phyloP scores from a whole-genome alignment of 2,113 vertebrate genomes.

The Oreocharis arfaki region DNA sequence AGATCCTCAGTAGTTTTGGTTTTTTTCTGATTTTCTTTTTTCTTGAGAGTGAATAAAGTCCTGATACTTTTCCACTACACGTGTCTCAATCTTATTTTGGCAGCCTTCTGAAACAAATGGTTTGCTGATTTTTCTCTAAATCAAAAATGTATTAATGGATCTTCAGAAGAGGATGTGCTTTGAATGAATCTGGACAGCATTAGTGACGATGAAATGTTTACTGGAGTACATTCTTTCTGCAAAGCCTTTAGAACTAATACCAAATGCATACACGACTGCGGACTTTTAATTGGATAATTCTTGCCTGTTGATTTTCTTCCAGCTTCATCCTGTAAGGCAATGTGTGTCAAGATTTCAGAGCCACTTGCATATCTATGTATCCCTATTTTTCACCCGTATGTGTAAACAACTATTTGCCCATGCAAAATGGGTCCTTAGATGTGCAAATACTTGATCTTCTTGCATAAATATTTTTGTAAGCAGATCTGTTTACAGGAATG shows the following conservation, averaged over 20 bases:
- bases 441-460: conserved; percentile 29
- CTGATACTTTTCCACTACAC: neutral
- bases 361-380: neutral
- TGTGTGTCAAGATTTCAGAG: conserved; percentile 42
- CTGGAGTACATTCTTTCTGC: conserved; percentile 23
- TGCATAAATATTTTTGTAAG: conserved; percentile 33
- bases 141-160: conserved; percentile 2
- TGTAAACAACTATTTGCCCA: conserved; percentile 47
- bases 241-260: conserved; percentile 52
- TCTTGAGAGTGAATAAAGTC: neutral
- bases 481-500: conserved; percentile 11
- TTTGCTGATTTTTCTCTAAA: conserved; percentile 10
- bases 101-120: neutral
- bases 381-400: neutral
- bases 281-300: conserved; percentile 57
- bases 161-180: neutral
- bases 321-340: conserved; percentile 26
- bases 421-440: conserved; percentile 39
- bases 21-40: neutral
- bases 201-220: conserved; percentile 49
- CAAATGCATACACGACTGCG: conserved; percentile 16
- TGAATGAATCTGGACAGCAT: conserved; percentile 50
- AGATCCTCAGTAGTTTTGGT: neutral
- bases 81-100: neutral
- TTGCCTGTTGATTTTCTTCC: conserved; percentile 48